phyloP scores from a whole-genome alignment of 2,797 vertebrate genomes.

The Acipenser ruthenus region DNA sequence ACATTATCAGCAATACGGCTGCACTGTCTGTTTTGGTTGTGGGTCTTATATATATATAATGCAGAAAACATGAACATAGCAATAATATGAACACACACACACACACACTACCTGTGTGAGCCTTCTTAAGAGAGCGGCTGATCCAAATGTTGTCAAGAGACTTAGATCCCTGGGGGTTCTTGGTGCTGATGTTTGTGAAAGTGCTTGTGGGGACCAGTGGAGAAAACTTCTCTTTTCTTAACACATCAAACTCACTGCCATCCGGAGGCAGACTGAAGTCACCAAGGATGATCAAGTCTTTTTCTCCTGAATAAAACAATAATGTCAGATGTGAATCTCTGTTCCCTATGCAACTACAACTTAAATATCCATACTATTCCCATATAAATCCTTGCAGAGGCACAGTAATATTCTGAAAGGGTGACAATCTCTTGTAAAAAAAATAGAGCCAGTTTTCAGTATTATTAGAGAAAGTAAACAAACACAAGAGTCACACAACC shows the following conservation, averaged over 20 bases:
- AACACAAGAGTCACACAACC: too few relatives aligned
- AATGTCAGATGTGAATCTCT: too few relatives aligned
- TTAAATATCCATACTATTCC: background rate
- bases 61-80: background rate
- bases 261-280: constrained; percentile 78
- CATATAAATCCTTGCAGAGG: background rate
- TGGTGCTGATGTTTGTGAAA: constrained; percentile 93
- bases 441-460: too few relatives aligned
- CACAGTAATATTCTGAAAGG: background rate
- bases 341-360: too few relatives aligned
- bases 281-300: constrained; percentile 78
- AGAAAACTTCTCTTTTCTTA: constrained; percentile 80
- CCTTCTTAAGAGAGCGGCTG: constrained; percentile 78
- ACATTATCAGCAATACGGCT: too few relatives aligned
- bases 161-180: constrained; percentile 77
- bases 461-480: too few relatives aligned
- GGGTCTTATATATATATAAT: background rate
- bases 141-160: constrained; percentile 92
- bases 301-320: constrained; percentile 58
- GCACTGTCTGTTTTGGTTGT: too few relatives aligned
- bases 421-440: background rate
- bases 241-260: constrained; percentile 64
- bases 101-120: constrained; percentile 70
- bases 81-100: background rate
- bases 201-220: constrained; percentile 66